A percentile compares a stretch with the other conserved stretches of the same genome.
Evolutionary conservation across 2,797 vertebrate species (phyloP).

Genomic region (Odontamblyopus rebecca): DNA sequence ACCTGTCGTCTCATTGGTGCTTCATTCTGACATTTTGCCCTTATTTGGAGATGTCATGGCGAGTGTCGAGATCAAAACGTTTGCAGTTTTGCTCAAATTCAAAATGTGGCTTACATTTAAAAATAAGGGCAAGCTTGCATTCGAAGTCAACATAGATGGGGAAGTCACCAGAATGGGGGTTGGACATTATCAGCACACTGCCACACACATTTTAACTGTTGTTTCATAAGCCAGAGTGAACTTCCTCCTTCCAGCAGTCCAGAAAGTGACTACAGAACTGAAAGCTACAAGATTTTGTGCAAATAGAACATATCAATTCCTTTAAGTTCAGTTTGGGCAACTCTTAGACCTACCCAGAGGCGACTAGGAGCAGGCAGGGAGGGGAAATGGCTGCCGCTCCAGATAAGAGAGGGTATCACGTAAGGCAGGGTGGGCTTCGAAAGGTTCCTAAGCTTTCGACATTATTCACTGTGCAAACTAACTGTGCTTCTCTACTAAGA

Average conservation of each 20-base stretch:
- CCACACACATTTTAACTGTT: conserved; percentile 24
- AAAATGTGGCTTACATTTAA: not conserved
- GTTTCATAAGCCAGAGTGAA: conserved; percentile 61
- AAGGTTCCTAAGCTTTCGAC: conserved; percentile 36
- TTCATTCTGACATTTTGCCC: conserved; percentile 61
- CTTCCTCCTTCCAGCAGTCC: conserved; percentile 56
- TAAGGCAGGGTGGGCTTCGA: conserved; percentile 45
- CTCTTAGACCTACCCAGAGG: conserved; percentile 4
- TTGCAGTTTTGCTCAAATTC: conserved; percentile 7
- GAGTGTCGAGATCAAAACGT: conserved; percentile 25
- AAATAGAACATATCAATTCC: conserved; percentile 44
- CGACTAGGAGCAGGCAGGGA: conserved; percentile 46
- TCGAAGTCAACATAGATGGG: conserved; percentile 19
- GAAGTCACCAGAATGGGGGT: conserved; percentile 32
- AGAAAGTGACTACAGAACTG: conserved; percentile 39
- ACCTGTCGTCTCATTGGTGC: conserved; percentile 51
- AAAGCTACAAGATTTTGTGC: conserved; percentile 34
- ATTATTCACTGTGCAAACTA: not conserved
- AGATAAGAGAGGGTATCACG: conserved; percentile 80
- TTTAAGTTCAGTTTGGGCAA: conserved; percentile 22
- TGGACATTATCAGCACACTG: conserved; percentile 34
- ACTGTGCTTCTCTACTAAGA: not conserved
- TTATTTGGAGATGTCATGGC: conserved; percentile 75
- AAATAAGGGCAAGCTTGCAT: conserved; percentile 4
- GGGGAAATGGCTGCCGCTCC: conserved; percentile 74